Conservation (phyloP, 53 echinoderm and acorn worm species). For the Luidia sarsii region DNA sequence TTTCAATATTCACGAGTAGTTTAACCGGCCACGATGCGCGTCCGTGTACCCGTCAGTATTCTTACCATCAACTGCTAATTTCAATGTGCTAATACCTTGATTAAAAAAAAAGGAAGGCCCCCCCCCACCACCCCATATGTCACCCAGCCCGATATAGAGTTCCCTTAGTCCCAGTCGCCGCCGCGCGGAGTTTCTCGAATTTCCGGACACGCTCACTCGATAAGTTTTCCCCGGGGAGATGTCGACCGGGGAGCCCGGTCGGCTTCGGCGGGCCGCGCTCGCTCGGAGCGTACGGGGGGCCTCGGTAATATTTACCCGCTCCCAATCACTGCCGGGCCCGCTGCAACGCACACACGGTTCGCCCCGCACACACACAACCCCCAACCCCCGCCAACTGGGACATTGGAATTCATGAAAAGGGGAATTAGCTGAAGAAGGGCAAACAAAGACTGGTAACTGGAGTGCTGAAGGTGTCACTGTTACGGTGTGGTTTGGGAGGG, state of each 20-base stretch:
- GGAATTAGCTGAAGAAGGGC: constrained; percentile 10
- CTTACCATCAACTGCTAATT: no score
- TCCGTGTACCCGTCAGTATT: no score
- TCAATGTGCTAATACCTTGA: no score
- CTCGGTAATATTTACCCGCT: neutral
- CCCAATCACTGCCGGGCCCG: constrained; percentile 11
- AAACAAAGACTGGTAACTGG: constrained; percentile 1
- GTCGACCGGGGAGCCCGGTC: neutral
- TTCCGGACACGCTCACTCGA: constrained; percentile 8
- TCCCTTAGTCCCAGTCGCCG: no score
- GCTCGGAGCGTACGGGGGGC: neutral
- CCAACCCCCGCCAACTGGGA: constrained; percentile 16
- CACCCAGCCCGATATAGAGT: no score
- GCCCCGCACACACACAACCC: no score
- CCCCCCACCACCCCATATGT: no score
- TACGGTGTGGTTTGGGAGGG: no score
- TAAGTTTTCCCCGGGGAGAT: constrained; percentile 9
- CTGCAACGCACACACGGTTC: neutral
- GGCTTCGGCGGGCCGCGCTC: neutral
- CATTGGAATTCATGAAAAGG: constrained; percentile 21
- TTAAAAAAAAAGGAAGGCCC: no score
- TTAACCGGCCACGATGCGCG: no score
- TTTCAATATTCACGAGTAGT: no score
- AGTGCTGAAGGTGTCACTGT: neutral
- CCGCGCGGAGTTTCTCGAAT: neutral